Conservation (phyloP, 1,140 invertebrate genomes). For the Copidosoma floridanum region DNA sequence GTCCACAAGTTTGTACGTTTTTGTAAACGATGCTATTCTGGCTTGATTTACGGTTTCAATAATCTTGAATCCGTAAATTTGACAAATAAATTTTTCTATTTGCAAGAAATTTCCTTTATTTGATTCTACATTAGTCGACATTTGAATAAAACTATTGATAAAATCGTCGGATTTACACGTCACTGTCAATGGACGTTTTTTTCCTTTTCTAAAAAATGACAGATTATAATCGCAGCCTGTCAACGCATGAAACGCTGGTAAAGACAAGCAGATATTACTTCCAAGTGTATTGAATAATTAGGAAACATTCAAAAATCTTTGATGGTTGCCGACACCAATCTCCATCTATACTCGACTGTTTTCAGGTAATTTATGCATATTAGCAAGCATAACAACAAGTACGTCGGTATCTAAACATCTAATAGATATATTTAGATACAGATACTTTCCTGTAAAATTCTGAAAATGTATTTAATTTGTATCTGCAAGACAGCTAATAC, state of each 20-base stretch:
- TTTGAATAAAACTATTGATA: background rate
- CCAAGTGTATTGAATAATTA: slow-evolving; percentile 36
- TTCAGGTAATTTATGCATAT: slow-evolving; percentile 14
- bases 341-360: slow-evolving; percentile 29
- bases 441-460: no score
- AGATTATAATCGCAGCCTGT: slow-evolving; percentile 51
- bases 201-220: slow-evolving; percentile 38
- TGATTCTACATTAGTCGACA: background rate
- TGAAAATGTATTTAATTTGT: no score
- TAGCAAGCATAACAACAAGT: slow-evolving; percentile 26
- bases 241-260: slow-evolving; percentile 45
- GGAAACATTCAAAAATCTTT: slow-evolving; percentile 35
- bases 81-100: slow-evolving; percentile 24
- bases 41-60: slow-evolving; percentile 8
- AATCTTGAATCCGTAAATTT: slow-evolving; percentile 7
- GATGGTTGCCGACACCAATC: slow-evolving; percentile 31
- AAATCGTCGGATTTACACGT: slow-evolving; percentile 22
- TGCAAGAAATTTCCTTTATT: background rate
- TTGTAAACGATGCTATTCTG: slow-evolving; percentile 8
- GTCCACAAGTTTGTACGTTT: background rate
- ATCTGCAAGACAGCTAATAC: no score
- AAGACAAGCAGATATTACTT: slow-evolving; percentile 26
- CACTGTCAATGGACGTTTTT: slow-evolving; percentile 32
- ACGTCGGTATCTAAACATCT: slow-evolving; percentile 26
- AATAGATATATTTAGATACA: slow-evolving; percentile 1